A percentile compares a stretch with the other conserved stretches of the same genome.
phyloP scores from a whole-genome alignment of 1,140 invertebrate species.

The Dermatophagoides farinae region DNA sequence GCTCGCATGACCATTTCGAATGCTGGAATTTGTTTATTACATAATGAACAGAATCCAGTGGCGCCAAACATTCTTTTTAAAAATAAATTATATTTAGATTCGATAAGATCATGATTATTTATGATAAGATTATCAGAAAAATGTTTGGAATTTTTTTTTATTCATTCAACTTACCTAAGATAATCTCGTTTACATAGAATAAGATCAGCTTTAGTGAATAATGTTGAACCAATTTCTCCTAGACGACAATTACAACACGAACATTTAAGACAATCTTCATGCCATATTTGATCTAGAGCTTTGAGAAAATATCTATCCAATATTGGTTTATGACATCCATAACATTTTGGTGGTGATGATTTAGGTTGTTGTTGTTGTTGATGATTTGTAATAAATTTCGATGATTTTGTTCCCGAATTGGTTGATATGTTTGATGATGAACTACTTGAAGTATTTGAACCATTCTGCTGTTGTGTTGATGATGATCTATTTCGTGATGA shows the following conservation, averaged over 20 bases:
- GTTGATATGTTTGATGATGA: not conserved
- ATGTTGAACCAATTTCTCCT: conserved; percentile 70
- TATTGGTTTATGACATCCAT: conserved; percentile 32
- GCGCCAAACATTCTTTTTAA: conserved; percentile 57
- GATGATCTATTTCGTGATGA: not conserved
- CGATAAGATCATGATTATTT: not conserved
- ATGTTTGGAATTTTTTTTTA: no score
- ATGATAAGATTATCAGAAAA: not conserved
- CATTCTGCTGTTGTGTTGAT: not conserved
- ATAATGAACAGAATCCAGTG: conserved; percentile 75
- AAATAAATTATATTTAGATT: conserved; percentile 5
- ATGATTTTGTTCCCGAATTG: not conserved
- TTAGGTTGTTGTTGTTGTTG: not conserved
- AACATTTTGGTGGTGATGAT: conserved; percentile 23
- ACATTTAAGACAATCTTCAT: conserved; percentile 82
- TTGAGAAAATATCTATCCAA: conserved; percentile 28
- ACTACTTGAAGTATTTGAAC: not conserved
- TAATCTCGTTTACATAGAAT: conserved; percentile 82
- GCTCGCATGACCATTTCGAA: conserved; percentile 95
- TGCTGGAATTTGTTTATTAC: conserved; percentile 78
- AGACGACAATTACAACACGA: conserved; percentile 76
- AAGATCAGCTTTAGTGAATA: conserved; percentile 77
- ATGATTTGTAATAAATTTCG: not conserved
- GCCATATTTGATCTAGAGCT: conserved; percentile 71
- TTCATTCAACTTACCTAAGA: conserved; percentile 45